Base-by-base conservation (phyloP, 2,888 invertebrate genomes). In the Gastracanthus pulcherrimus region DNA sequence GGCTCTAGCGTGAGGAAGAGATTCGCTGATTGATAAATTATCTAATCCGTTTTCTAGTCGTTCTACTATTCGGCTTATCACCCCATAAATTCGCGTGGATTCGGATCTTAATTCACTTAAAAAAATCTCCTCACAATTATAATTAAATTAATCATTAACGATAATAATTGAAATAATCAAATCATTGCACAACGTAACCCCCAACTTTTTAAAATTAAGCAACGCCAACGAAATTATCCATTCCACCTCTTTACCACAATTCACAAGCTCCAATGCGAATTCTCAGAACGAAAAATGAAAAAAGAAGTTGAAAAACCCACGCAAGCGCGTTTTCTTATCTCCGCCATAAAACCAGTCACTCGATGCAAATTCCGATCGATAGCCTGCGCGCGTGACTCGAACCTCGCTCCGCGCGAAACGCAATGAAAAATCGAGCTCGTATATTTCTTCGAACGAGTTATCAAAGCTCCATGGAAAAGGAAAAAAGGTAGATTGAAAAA, bases 281-380 rank as follows among this genome's bases (percentile, higher is more conserved):
- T n/a, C n/a, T n/a, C n/a, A n/a, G n/a, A n/a, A n/a, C n/a, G 34
- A 4, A 31, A 60, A 26, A 23, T 36, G 11, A 9, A 19, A 76
- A 72, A 72, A 29, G 11, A 5, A 7, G 13, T 41, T n/a, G 7
- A 41, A 26, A 31, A 64, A 3, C 64, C 41, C 58, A 36, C 62
- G 36, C 34, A 67, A 48, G 11, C 36, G 48, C 13, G 23, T 60
- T 67, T 60, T 19, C 64, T 74, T 74, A 67, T 74, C 79, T 66
- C 9, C 26, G 36, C 23, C 34, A 48, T 58, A 79, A 74, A 79
- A 79, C 67, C 74, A 79, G 74, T 79, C 74, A 29, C 66, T 58
- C 67, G 4, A 74, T 79, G 60, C 55, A 60, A 79, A 74, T 79
- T 36, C 60, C 36, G 34, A 74, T 67, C 67, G 70, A 64, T 71